A percentile compares a stretch with the other conserved stretches of the same genome.
phyloP scores from a whole-genome alignment of 2,797 vertebrate species.

The Centropyge bicolor region DNA sequence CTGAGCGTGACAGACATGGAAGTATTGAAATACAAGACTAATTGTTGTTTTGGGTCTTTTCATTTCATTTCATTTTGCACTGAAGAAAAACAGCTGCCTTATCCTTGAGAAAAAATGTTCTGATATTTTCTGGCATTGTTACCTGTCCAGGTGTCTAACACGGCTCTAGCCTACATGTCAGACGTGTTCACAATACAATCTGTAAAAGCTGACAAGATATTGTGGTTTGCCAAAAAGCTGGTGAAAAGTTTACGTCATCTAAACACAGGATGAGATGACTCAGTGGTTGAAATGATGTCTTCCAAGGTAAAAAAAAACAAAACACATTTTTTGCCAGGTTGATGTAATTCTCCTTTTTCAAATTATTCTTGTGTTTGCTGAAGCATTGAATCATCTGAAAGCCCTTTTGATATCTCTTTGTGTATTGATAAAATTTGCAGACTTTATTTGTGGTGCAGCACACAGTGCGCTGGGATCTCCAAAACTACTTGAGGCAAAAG shows the following conservation, averaged over 20 bases:
- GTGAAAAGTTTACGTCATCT: background rate
- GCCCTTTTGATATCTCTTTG: constrained; percentile 35
- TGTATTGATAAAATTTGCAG: constrained; percentile 36
- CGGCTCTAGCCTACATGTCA: background rate
- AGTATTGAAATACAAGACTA: background rate
- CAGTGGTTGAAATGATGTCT: background rate
- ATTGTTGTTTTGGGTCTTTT: background rate
- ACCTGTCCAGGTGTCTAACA: background rate
- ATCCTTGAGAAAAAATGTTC: background rate
- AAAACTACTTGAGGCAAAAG: constrained; percentile 34
- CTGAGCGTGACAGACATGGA: background rate
- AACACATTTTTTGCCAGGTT: constrained; percentile 12
- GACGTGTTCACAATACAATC: background rate
- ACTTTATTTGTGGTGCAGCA: constrained; percentile 14
- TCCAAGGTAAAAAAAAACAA: constrained; percentile 1
- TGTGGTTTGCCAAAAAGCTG: background rate
- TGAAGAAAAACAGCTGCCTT: background rate
- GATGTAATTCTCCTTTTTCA: constrained; percentile 36
- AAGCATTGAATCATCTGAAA: constrained; percentile 42
- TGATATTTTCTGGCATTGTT: background rate
- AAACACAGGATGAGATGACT: constrained; percentile 5
- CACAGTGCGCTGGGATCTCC: background rate
- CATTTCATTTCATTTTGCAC: background rate
- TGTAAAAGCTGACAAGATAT: background rate
- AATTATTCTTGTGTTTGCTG: constrained; percentile 31